Base-by-base conservation (phyloP, 2,113 vertebrate genomes). In the Lophochroa leadbeateri region DNA sequence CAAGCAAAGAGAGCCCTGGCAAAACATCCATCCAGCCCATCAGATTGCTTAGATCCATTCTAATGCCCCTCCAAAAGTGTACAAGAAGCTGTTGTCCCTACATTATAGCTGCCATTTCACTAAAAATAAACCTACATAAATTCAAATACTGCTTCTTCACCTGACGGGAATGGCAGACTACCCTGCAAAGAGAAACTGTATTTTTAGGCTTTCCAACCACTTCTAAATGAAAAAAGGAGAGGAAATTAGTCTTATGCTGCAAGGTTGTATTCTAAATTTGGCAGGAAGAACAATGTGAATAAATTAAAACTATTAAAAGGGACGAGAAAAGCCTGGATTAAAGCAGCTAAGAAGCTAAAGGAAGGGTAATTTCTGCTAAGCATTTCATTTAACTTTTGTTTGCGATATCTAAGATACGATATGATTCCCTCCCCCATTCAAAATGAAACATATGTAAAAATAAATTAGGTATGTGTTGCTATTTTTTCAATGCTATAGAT, bases 361-460 rank as follows among this genome's bases (percentile, higher is more conserved):
- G 19, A 91, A 83, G 6, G 10, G 14, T 37, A 67, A 46, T 78
- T 88, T 86, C 46, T 89, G 13, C 25, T 12, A 53, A 85, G 37
- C 10, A 47, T n/a, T 72, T 49, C 0, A 39, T 57, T 58, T 47
- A 41, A 76, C 44, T 80, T 90, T 52, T 53, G 15, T 55, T 84
- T 67, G 13, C 2, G 21, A 4, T 43, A 76, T 44, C 17, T 41
- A 53, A 50, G 65, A 47, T 12, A n/a, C 0, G 0, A 39, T 10
- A 43, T 5, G 7, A 53, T 20, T 24, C 3, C 13, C 11, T 0
- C 5, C 3, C 2, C 13, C 61, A 24, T 78, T 92, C 55, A 79
- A 75, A 91, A 79, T 35, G 5, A 20, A 81, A 55, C 8, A 41
- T 25, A 75, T 1, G 2, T 12, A 78, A 81, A 77, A 91, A 50